Evolutionary conservation across 2,888 invertebrate species (phyloP).

Genomic region (Aphodius sticticus): DNA sequence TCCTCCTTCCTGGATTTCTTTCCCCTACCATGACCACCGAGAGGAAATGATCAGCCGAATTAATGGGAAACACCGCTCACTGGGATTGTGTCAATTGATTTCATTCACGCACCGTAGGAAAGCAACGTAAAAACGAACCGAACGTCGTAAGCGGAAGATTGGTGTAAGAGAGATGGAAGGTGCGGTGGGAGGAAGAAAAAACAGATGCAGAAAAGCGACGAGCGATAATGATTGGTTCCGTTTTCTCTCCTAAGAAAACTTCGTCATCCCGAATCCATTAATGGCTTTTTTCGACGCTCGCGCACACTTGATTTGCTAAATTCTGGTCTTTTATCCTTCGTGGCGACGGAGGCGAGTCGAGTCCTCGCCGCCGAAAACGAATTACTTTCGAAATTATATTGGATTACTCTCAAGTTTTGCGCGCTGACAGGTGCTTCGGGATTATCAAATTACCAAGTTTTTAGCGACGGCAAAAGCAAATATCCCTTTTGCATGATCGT

Average conservation of each 20-base stretch:
- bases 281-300: neutral
- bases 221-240: neutral
- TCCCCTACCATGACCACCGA: neutral
- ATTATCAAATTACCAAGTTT: neutral
- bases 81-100: neutral
- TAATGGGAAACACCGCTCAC: neutral
- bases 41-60: neutral
- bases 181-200: neutral
- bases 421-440: neutral
- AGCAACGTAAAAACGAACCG: neutral
- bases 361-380: neutral
- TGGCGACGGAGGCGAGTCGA: too few relatives aligned
- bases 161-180: neutral
- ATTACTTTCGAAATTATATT: neutral
- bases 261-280: neutral
- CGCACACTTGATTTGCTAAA: slow-evolving; percentile 4
- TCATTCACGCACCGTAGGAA: neutral
- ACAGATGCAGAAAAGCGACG: neutral
- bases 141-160: neutral
- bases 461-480: neutral
- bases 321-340: slow-evolving; percentile 4
- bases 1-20: neutral
- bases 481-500: neutral
- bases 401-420: neutral
- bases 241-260: neutral